Evolutionary conservation across 2,797 vertebrate genomes (phyloP).

Genomic region (Dicrostonyx torquatus): DNA sequence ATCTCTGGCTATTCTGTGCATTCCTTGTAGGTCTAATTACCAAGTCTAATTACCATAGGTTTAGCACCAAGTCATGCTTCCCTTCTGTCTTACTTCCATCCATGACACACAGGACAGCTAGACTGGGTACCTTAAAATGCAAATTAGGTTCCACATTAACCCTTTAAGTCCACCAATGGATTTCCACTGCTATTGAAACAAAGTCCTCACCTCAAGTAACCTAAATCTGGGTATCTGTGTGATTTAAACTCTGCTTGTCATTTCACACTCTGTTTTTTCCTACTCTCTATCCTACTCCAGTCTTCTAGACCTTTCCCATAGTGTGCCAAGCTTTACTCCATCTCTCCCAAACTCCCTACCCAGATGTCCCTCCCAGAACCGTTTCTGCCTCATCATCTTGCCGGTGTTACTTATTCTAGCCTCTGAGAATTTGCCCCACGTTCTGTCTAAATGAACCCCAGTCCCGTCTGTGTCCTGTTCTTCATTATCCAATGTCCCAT

Average conservation of each 20-base stretch:
- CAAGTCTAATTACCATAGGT: not conserved
- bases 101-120: not conserved
- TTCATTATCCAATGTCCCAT: not conserved
- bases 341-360: not conserved
- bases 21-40: not conserved
- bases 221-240: not conserved
- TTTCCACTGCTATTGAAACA: not conserved
- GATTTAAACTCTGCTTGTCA: not conserved
- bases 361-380: not conserved
- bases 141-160: not conserved
- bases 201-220: not conserved
- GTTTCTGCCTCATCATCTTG: not conserved
- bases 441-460: not conserved
- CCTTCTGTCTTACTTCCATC: not conserved
- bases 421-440: not conserved
- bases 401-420: not conserved
- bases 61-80: not conserved
- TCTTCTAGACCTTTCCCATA: no score
- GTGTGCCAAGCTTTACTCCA: not conserved
- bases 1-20: accelerated
- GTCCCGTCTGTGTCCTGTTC: accelerated
- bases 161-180: not conserved
- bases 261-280: not conserved
- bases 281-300: accelerated
- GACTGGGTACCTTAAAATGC: not conserved